Percentiles rank a stretch among this genome's conserved stretches.
Conservation (phyloP, 2,888 invertebrate species). For the Siphlonurus alternatus region DNA sequence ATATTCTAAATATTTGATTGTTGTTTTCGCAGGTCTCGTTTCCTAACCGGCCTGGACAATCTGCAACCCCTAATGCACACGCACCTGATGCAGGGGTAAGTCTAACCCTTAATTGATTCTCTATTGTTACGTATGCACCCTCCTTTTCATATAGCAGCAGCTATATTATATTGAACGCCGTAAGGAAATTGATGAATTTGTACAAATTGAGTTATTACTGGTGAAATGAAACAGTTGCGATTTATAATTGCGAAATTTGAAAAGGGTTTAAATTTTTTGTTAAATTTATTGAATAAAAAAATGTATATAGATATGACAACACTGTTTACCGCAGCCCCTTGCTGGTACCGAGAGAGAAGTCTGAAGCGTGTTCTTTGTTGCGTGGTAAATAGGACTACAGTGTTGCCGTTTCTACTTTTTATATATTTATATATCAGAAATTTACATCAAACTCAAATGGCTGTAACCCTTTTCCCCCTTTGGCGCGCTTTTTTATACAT, state of each 20-base stretch:
- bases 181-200: not conserved
- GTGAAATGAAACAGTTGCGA: too few species aligned
- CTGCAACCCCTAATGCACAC: constrained; percentile 61
- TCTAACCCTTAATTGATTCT: constrained; percentile 16
- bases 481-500: not conserved
- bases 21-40: constrained; percentile 25
- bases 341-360: not conserved
- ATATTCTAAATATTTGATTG: not conserved
- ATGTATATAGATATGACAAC: not conserved
- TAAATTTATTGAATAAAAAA: too few species aligned
- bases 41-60: constrained; percentile 51
- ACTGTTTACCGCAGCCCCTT: not conserved
- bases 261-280: not conserved
- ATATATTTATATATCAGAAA: not conserved
- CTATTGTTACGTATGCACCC: not conserved
- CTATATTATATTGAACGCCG: too few species aligned
- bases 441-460: too few species aligned
- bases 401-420: not conserved
- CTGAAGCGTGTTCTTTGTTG: not conserved
- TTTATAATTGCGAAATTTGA: too few species aligned
- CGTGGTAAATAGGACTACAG: not conserved
- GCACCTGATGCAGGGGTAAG: constrained; percentile 58
- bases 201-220: not conserved
- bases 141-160: too few species aligned
- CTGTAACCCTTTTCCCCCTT: too few species aligned